Evolutionary conservation across 1,140 invertebrate species (phyloP).

Genomic region (Triops longicaudatus): DNA sequence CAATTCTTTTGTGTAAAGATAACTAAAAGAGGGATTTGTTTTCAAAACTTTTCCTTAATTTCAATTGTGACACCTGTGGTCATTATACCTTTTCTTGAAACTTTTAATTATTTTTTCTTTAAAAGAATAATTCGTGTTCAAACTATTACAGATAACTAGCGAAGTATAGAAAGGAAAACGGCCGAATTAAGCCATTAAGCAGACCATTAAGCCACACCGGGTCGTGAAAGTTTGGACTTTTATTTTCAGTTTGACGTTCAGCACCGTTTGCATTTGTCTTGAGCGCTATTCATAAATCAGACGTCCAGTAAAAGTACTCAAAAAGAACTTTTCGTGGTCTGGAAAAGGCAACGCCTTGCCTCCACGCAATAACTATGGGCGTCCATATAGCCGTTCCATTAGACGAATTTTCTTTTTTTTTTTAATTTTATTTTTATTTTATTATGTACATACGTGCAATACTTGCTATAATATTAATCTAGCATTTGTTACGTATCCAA

Average conservation of each 20-base stretch:
- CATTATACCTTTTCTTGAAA: no score
- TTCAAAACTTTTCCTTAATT: no score
- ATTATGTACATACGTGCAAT: neutral
- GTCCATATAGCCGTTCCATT: neutral
- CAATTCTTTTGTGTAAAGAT: no score
- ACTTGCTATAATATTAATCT: neutral
- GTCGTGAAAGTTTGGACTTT: neutral
- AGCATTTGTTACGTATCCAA: neutral
- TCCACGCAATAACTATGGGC: neutral
- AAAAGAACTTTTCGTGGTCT: neutral
- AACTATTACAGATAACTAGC: no score
- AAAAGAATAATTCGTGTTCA: no score
- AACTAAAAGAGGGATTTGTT: no score
- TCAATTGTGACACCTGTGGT: no score
- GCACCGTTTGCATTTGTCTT: neutral
- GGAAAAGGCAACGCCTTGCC: neutral
- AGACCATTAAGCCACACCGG: no score
- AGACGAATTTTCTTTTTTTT: neutral
- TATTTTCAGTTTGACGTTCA: neutral
- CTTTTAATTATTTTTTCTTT: no score
- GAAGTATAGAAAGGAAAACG: no score
- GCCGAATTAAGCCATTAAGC: no score
- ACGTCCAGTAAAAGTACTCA: neutral
- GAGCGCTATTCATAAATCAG: neutral
- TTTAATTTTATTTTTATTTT: neutral